Percentiles rank a stretch among this genome's conserved stretches.
These are phyloP conservation scores for Gibbula magus DNA, from an alignment of 2,888 invertebrate genomes.

Conservation along the genomic window DNA sequence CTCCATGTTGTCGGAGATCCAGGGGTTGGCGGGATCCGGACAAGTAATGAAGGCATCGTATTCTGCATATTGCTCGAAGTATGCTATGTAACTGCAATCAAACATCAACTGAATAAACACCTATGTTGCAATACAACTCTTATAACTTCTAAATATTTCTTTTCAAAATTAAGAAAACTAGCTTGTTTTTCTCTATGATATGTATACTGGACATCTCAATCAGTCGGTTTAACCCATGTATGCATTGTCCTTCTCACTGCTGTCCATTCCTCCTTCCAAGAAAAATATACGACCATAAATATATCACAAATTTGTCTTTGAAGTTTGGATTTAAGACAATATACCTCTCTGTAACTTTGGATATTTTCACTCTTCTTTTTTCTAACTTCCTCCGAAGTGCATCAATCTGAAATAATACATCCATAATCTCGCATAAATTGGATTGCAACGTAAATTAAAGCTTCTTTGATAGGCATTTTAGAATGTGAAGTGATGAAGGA, in stretches of 20 bases:
- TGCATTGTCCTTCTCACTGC: too few species aligned
- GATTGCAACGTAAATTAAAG: too few species aligned
- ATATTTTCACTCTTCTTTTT: slow-evolving; percentile 73
- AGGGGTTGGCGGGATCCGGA: slow-evolving; percentile 96
- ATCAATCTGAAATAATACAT: slow-evolving; percentile 78
- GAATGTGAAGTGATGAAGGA: too few species aligned
- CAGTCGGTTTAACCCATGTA: too few species aligned
- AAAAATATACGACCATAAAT: too few species aligned
- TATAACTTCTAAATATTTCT: neutral
- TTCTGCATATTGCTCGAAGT: slow-evolving; percentile 96
- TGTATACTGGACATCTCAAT: too few species aligned
- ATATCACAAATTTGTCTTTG: too few species aligned
- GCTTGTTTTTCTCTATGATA: too few species aligned
- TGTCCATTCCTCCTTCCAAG: too few species aligned
- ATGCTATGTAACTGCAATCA: slow-evolving; percentile 80
- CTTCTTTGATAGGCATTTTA: neutral
- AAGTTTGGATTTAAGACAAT: slow-evolving; percentile 8
- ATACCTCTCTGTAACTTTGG: slow-evolving; percentile 73
- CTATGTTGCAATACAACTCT: neutral
- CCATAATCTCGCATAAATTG: neutral
- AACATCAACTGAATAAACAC: neutral
- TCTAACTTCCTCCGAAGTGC: slow-evolving; percentile 87
- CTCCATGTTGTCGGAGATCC: slow-evolving; percentile 96
- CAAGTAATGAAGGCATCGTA: slow-evolving; percentile 96
- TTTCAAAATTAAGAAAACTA: too few species aligned